Evolutionary conservation across 2,797 vertebrate genomes (phyloP), one percentile per base, ranked within the genome.

Genomic region (Lepilemur septentrionalis): DNA sequence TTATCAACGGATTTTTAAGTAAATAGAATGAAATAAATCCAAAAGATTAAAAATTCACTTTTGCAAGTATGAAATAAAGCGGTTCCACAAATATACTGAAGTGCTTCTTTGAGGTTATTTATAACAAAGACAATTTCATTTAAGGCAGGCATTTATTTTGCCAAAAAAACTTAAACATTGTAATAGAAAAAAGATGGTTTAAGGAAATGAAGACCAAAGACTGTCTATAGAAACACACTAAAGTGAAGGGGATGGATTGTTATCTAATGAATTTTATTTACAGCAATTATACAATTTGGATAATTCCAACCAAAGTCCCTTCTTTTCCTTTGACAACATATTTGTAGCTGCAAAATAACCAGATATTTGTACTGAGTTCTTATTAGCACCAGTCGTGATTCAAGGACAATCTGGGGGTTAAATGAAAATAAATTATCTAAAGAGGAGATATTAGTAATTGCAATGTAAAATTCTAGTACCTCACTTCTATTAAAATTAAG

Each of bases 11-110:
- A 83, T 97, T 76, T 86, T 86, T 95, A 96, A 94, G 65, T 93
- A 97, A 98, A 97, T 78, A 72, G 91, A 73, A 84, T 93, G 92
- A 93, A 94, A 92, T 75, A 91, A 94, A 93, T 79, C 88, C 87
- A 95, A 55, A 90, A 32, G 32, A 84, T 97, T 96, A 97, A 96
- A 95, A 96, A 82, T 87, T 96, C 41, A 72, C 83, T 93, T 94
- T 81, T 70, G 63, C 23, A 93, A 83, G 52, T 69, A 73, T 10
- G 41, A 97, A 94, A 94, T 85, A 92, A 97, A 96, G 93, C 32
- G 5, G 48, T 82, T 59, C 50, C 35, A 90, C 28, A 94, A 59
- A 65, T 76, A 91, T 17, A n/a, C 14, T 28, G 43, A 87, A 87
- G 67, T 63, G 63, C n/a, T 92, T 94, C 5, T 11, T 76, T 67